phyloP scores from a whole-genome alignment of 2,113 vertebrate species.

The Rissa tridactyla region DNA sequence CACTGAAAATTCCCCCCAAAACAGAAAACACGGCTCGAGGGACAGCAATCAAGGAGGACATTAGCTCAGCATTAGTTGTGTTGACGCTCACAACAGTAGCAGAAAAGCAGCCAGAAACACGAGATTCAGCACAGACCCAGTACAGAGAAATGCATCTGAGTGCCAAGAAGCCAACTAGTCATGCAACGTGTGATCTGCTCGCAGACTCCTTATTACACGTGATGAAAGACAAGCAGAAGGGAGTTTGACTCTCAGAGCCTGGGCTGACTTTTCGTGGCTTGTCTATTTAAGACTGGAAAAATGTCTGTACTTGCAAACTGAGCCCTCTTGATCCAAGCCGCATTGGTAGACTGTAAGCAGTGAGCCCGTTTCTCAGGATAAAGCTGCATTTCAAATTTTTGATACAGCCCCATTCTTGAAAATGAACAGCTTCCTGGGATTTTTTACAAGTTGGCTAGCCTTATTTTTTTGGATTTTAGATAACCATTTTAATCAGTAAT shows the following conservation, averaged over 20 bases:
- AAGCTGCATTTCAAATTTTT: not conserved
- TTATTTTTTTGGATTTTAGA: not conserved
- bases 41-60: not conserved
- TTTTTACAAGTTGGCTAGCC: not conserved
- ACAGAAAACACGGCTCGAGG: not conserved
- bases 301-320: not conserved
- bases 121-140: not conserved
- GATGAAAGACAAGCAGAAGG: conserved; percentile 28
- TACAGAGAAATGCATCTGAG: not conserved
- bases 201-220: not conserved
- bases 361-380: not conserved
- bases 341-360: not conserved
- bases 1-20: not conserved
- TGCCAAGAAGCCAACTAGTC: conserved; percentile 29
- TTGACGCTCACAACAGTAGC: not conserved
- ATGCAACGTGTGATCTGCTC: not conserved
- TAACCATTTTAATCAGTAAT: not conserved
- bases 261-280: not conserved
- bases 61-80: not conserved
- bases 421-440: not conserved
- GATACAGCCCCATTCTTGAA: not conserved
- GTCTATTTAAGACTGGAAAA: not conserved
- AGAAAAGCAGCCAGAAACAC: conserved; percentile 25
- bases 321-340: not conserved
- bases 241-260: not conserved